Base-by-base conservation (phyloP, 2,888 invertebrate species). In the Spodoptera littoralis region DNA sequence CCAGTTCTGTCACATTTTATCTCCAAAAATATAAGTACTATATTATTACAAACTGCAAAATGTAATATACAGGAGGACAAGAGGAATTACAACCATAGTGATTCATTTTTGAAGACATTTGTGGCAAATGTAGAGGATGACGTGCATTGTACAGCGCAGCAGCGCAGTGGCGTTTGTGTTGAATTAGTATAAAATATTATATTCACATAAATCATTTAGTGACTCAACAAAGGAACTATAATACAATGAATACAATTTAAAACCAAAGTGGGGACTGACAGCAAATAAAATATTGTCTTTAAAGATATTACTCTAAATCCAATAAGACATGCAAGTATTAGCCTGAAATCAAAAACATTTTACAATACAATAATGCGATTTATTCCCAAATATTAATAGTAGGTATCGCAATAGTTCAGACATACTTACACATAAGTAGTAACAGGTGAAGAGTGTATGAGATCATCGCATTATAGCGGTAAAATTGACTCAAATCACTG, bases 401-500 rank as follows among this genome's bases (percentile, higher is more conserved):
- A 81, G 76, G 76, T 76, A 73, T 81, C 77, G 78, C 80, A 80
- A 76, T 76, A 79, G 76, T 81, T 73, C 81, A 84, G 75, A 83
- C 77, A 78, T 79, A 83, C 82, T 84, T 83, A 89, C 77, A 84
- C 65, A 77, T 81, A 84, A 84, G 83, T 89, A 90, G 83, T 85
- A 87, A 87, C 86, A 89, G 86, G 87, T 85, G 81, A 82, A 83
- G 76, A 82, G 88, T 89, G 88, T 85, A 87, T 93, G 93, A 94
- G 94, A 94, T 94, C 94, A 92, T 90, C 85, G 89, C 92, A 68
- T 75, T 80, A 82, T 79, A 86, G 90, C 88, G 84, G 84, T 82
- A 88, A 88, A 91, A 91, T 91, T 92, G 90, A 92, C 92, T 92
- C 91, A 89, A 89, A 88, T 87, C 90, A 91, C 90, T 88, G 87